These are phyloP conservation scores for Arizona elegans DNA, from an alignment of 2,113 vertebrate species.

Conservation along the genomic window DNA sequence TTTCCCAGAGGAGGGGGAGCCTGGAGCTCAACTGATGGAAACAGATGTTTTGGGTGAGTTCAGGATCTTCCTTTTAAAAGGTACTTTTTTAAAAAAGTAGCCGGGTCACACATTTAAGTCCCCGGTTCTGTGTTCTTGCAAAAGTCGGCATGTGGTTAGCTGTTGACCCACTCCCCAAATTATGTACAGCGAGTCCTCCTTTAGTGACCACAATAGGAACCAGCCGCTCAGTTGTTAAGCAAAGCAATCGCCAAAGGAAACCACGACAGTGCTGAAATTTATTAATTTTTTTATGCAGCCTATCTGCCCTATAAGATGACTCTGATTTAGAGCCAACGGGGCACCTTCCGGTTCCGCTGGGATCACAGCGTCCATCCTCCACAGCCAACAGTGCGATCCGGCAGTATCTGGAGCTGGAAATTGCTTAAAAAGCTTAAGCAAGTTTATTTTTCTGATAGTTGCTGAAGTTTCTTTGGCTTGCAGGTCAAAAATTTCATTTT, in stretches of 20 bases:
- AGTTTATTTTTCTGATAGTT: not conserved
- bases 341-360: accelerated
- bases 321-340: not conserved
- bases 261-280: not conserved
- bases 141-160: not conserved
- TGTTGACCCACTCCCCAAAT: not conserved
- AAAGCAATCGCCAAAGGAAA: not conserved
- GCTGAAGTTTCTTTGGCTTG: not conserved
- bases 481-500: not conserved
- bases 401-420: not conserved
- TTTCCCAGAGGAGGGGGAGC: not conserved
- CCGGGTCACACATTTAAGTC: too few relatives aligned
- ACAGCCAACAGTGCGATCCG: not conserved
- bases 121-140: accelerated
- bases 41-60: not conserved
- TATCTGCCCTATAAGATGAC: too few relatives aligned
- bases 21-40: not conserved
- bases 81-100: not conserved
- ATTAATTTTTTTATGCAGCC: not conserved
- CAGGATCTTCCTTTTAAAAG: not conserved
- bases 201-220: not conserved
- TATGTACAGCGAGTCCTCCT: not conserved
- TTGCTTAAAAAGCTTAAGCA: not conserved
- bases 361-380: not conserved
- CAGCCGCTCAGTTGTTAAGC: not conserved